Conservation (phyloP, 2,113 vertebrate genomes). For the Monarcha castaneiventris region DNA sequence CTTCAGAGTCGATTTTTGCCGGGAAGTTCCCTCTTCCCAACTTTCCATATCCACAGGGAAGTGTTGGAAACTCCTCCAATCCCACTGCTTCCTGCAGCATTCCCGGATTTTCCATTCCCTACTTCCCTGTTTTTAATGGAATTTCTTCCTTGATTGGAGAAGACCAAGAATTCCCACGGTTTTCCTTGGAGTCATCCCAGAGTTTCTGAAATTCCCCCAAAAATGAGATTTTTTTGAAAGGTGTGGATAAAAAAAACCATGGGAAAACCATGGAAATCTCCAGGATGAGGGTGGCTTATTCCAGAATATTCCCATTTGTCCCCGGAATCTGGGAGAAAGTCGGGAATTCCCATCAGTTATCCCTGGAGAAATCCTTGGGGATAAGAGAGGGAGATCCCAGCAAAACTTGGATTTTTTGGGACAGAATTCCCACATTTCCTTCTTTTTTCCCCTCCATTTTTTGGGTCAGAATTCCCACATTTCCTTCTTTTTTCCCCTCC, state of each 20-base stretch:
- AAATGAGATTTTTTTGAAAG: neutral
- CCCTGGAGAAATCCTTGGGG: neutral
- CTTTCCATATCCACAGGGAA: fast-evolving
- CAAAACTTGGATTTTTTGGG: neutral
- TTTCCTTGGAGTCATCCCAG: neutral
- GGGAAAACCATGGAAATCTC: fast-evolving
- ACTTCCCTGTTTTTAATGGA: neutral
- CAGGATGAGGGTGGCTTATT: neutral
- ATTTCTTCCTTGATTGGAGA: neutral
- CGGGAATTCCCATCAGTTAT: neutral
- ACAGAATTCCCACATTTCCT: neutral
- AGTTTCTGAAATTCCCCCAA: neutral
- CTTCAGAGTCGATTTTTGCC: neutral
- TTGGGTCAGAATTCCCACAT: neutral
- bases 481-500: neutral
- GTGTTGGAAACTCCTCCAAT: neutral
- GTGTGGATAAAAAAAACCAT: neutral
- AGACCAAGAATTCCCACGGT: neutral
- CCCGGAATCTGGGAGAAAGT: fast-evolving
- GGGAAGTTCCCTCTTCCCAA: neutral
- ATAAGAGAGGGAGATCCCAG: neutral
- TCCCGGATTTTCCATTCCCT: neutral
- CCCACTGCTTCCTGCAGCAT: neutral
- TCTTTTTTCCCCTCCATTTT: no score
- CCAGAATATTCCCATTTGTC: neutral